Evolutionary conservation across 2,888 invertebrate species (phyloP).

Genomic region (Germaria angustata): DNA sequence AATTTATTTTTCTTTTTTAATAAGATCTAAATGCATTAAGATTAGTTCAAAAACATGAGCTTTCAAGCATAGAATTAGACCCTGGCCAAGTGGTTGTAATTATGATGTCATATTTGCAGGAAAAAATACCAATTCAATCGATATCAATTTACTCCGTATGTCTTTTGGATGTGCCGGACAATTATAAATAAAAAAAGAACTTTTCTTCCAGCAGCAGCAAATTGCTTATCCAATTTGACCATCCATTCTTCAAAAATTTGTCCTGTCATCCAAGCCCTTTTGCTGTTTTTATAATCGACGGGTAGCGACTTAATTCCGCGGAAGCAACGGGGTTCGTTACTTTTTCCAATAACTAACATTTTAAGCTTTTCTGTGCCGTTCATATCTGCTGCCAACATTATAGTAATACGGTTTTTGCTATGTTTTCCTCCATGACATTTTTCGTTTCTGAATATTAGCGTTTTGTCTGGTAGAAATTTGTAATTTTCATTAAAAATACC

Average conservation of each 20-base stretch:
- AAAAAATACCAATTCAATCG: neutral
- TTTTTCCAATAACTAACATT: too few relatives aligned
- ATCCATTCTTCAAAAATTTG: neutral
- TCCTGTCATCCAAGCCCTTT: neutral
- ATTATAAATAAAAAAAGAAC: too few relatives aligned
- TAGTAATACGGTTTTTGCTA: neutral
- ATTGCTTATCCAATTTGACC: neutral
- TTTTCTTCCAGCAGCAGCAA: too few relatives aligned
- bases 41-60: too few relatives aligned
- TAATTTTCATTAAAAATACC: neutral
- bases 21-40: too few relatives aligned
- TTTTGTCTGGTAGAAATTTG: conserved; percentile 7
- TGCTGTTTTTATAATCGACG: neutral
- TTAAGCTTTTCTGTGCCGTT: neutral
- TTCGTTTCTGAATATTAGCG: neutral
- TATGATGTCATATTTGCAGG: conserved; percentile 2
- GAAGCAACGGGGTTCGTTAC: too few relatives aligned
- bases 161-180: neutral
- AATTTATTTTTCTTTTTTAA: too few relatives aligned
- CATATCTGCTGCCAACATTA: conserved; percentile 18
- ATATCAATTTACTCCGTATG: neutral
- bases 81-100: neutral
- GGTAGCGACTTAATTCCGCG: too few relatives aligned
- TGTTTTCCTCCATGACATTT: neutral
- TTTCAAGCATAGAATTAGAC: neutral